A percentile compares a stretch with the other conserved stretches of the same genome.
Evolutionary conservation across 1,140 invertebrate species (phyloP).

Genomic region (Hyles vespertilio): DNA sequence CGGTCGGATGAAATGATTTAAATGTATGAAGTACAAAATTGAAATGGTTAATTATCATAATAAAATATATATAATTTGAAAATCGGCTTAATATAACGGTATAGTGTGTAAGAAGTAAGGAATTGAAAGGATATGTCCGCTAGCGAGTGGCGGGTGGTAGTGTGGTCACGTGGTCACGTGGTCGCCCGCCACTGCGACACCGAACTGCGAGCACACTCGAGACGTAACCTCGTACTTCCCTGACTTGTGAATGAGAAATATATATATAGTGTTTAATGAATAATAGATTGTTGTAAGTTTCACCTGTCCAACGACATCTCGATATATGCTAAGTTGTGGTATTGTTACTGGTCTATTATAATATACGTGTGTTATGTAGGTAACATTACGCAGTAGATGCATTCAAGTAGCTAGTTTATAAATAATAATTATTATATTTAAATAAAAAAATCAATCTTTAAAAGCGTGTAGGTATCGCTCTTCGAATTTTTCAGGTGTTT

Average conservation of each 20-base stretch:
- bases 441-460: slow-evolving; percentile 45
- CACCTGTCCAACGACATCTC: slow-evolving; percentile 43
- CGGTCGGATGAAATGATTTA: not conserved
- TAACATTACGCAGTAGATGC: slow-evolving; percentile 52
- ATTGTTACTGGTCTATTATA: slow-evolving; percentile 45
- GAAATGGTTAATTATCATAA: slow-evolving; percentile 42
- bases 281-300: slow-evolving; percentile 31
- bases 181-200: not conserved
- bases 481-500: slow-evolving; percentile 58
- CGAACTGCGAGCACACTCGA: slow-evolving; percentile 12
- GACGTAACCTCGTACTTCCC: slow-evolving; percentile 36
- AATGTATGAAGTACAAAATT: slow-evolving; percentile 63
- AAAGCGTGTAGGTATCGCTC: slow-evolving; percentile 54
- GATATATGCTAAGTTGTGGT: slow-evolving; percentile 29
- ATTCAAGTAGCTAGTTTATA: slow-evolving; percentile 56
- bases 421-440: slow-evolving; percentile 39
- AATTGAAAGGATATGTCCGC: slow-evolving; percentile 39
- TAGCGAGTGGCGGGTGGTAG: no score
- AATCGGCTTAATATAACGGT: slow-evolving; percentile 54
- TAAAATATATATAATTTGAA: slow-evolving; percentile 42
- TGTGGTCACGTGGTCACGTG: not conserved
- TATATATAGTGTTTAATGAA: slow-evolving; percentile 8
- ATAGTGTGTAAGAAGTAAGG: slow-evolving; percentile 57
- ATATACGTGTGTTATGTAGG: slow-evolving; percentile 63
- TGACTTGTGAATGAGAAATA: slow-evolving; percentile 26